Base-by-base conservation (phyloP, 2,797 vertebrate genomes). In the Channallabes apus region DNA sequence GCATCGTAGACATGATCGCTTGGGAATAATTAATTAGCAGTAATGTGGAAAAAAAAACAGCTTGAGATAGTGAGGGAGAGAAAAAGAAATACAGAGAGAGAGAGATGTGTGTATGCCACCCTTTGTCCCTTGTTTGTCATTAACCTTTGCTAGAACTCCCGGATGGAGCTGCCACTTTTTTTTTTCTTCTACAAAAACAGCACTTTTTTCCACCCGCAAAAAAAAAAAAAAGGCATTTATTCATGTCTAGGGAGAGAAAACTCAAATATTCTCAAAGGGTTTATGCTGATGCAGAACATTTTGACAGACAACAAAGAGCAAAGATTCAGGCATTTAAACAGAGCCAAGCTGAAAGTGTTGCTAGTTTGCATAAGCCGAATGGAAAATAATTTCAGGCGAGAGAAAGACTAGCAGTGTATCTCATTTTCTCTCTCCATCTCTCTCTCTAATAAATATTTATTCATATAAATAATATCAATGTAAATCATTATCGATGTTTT, bases 41-140 rank as follows among this genome's bases (percentile, higher is more conserved):
- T 20, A 96, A 56, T 76, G 46, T 38, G 38, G 6, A 54, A 54
- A 95, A 96, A 94, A 96, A 96, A 96, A 92, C 92, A 92, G 94
- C 96, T 97, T 97, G 96, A 80, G 41, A 80, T 65, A 97, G 91
- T 87, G 88, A 90, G 56, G 4, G 67, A 64, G 79, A 85, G 82
- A 73, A 27, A 15, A 61, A 29, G 73, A 86, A 78, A 59, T 68
- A 54, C 85, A 89, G 85, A 18, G 46, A 81, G 85, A 18, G 54
- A 3, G 73, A n/a, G 62, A 72, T 81, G 90, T 93, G 93, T 97
- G 95, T 96, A 96, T 97, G 96, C 96, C 95, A 94, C 91, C 94
- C 96, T 97, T 97, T 98, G 97, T 97, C 95, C 95, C 94, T 93
- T 96, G 96, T 96, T 96, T 85, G 94, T 94, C 96, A 96, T 96